These are phyloP conservation scores for Charaxes varanes DNA, from an alignment of 1,140 invertebrate species.

Conservation along the genomic window DNA sequence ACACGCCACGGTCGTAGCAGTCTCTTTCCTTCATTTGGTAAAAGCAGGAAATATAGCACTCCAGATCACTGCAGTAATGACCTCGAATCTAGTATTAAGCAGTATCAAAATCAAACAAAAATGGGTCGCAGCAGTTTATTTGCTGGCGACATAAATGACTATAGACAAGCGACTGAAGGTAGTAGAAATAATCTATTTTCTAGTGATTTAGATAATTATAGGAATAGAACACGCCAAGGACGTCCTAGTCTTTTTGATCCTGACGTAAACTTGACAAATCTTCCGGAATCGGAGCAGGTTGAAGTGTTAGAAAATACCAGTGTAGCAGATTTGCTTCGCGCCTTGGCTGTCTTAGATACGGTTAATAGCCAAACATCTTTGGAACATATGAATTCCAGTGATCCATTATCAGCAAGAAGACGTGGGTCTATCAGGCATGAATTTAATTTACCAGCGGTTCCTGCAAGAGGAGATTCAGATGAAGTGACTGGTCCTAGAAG, in stretches of 20 bases:
- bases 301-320: slow-evolving; percentile 84
- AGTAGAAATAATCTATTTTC: slow-evolving; percentile 39
- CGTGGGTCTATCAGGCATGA: slow-evolving; percentile 46
- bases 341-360: slow-evolving; percentile 77
- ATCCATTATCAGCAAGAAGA: slow-evolving; percentile 22
- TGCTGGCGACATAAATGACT: slow-evolving; percentile 39
- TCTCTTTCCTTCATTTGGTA: slow-evolving; percentile 58
- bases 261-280: slow-evolving; percentile 49
- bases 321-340: slow-evolving; percentile 82
- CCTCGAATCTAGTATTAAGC: slow-evolving; percentile 51
- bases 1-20: slow-evolving; percentile 49
- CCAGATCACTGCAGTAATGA: slow-evolving; percentile 35
- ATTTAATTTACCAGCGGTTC: slow-evolving; percentile 28
- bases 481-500: slow-evolving; percentile 48
- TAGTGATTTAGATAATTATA: slow-evolving; percentile 51
- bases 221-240: slow-evolving; percentile 48
- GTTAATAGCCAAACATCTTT: slow-evolving; percentile 21
- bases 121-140: slow-evolving; percentile 63
- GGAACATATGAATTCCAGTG: slow-evolving; percentile 2
- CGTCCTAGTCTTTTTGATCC: slow-evolving; percentile 74
- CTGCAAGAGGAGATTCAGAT: slow-evolving; percentile 30
- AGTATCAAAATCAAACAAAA: slow-evolving; percentile 56
- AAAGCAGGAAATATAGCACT: slow-evolving; percentile 47
- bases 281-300: slow-evolving; percentile 72
- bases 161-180: slow-evolving; percentile 29